Conservation (phyloP, 1,140 invertebrate genomes). For the Drosophila cardini region DNA sequence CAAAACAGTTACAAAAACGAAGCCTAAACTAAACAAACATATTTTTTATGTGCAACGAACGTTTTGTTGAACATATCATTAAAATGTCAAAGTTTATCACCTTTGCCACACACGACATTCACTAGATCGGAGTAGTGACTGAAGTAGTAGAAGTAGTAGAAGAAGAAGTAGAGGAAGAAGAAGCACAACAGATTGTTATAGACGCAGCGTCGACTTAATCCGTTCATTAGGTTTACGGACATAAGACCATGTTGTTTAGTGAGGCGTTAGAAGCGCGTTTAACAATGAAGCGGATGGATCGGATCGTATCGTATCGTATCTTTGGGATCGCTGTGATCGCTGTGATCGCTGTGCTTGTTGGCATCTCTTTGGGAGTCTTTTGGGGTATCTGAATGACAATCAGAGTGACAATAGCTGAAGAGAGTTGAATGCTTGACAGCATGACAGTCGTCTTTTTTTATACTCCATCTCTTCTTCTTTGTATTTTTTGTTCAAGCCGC, state of each 20-base stretch:
- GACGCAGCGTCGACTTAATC: constrained; percentile 66
- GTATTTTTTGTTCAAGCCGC: constrained; percentile 41
- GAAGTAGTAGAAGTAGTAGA: constrained; percentile 25
- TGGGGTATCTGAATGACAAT: constrained; percentile 48
- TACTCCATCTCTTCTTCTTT: too few relatives aligned
- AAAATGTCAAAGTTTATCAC: constrained; percentile 84
- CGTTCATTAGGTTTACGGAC: constrained; percentile 81
- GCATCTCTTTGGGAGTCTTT: neutral
- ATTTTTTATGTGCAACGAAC: constrained; percentile 77
- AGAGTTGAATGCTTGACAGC: constrained; percentile 73
- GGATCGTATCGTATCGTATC: too few relatives aligned
- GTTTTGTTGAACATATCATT: constrained; percentile 83
- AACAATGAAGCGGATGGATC: constrained; percentile 56
- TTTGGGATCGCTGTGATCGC: constrained; percentile 7
- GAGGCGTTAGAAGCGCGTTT: constrained; percentile 73
- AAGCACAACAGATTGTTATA: constrained; percentile 31
- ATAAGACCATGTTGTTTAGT: constrained; percentile 81
- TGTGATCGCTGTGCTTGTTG: neutral
- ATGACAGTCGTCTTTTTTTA: constrained; percentile 58
- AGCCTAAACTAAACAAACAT: constrained; percentile 36
- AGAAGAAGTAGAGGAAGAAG: constrained; percentile 23
- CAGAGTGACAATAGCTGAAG: constrained; percentile 51
- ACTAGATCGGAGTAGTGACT: constrained; percentile 49
- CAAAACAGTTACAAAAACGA: constrained; percentile 70
- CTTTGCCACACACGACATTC: constrained; percentile 69